Base-by-base conservation (phyloP, 2,888 invertebrate genomes). In the Cecidostiba fungosa region DNA sequence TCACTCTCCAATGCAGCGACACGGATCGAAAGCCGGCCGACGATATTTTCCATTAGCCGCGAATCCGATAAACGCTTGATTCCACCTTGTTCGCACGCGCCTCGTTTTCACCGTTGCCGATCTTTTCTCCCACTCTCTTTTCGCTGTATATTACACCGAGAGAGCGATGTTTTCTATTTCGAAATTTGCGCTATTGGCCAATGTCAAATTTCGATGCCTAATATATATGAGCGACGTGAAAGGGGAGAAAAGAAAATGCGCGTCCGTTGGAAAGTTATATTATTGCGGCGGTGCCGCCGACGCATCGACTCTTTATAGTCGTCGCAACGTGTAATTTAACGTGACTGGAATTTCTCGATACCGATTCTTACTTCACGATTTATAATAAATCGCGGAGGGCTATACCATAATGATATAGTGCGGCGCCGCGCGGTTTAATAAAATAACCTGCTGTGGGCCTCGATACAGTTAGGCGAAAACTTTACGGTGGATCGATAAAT, bases 181-280 rank as follows among this genome's bases (percentile, higher is more conserved):
- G 62, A 72, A 78, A 73, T 74, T 47, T 12, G 14, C 66, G 47
- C n/a, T n/a, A n/a, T 84, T 84, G 32, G 36, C 26, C 76, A 79
- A 76, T 80, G 29, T 84, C 69, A 80, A 82, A 76, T 80, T 84
- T 74, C 54, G 50, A 54, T 36, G n/a, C n/a, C n/a, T n/a, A n/a
- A n/a, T n/a, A n/a, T n/a, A 54, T 4, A 6, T 14, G 16, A 5
- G 62, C 12, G 3, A 69, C 23, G 76, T 62, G 77, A 80, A 85
- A 80, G 85, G 77, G 85, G 77, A 47, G 66, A 59, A 80, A 80
- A 47, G 77, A 59, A 80, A 70, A 80, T 76, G n/a, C n/a, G 69
- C 43, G 72, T 62, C 77, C n/a, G 19, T 62, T 77, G 80, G 81
- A 81, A 81, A 85, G 81, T 85, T 36, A 23, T 19, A 16, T 5